Conservation (phyloP, 2,113 vertebrate genomes). For the Panurus biarmicus region DNA sequence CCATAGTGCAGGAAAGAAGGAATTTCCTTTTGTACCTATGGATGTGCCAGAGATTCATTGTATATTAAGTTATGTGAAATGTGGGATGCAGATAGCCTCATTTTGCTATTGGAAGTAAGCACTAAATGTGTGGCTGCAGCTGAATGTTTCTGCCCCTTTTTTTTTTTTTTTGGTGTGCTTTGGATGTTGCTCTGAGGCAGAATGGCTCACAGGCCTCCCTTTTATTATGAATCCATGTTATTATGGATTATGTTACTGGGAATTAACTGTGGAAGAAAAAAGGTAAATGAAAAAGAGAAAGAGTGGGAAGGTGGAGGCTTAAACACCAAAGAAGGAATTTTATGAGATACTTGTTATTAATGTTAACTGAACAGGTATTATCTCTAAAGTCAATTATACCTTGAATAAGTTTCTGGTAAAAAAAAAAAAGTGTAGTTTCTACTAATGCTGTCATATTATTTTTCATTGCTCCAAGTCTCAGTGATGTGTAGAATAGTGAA, state of each 20-base stretch:
- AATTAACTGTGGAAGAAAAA: background rate
- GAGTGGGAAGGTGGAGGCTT: background rate
- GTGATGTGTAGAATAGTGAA: background rate
- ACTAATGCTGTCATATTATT: background rate
- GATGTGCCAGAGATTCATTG: conserved; percentile 30
- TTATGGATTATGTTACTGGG: background rate
- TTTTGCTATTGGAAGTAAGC: background rate
- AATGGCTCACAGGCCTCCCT: background rate
- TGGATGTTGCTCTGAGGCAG: background rate
- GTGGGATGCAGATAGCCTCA: background rate
- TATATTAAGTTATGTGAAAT: background rate
- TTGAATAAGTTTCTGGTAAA: background rate
- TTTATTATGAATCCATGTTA: background rate
- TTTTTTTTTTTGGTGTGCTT: accelerated
- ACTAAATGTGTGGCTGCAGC: background rate
- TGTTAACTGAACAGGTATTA: background rate
- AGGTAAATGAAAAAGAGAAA: background rate
- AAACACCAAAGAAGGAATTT: background rate
- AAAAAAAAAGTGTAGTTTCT: background rate
- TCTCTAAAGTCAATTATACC: background rate
- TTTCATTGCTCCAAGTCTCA: background rate
- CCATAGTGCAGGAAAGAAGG: background rate
- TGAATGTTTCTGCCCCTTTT: background rate
- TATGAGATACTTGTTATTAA: background rate
- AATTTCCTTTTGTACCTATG: conserved; percentile 42